Percentiles rank a stretch among this genome's conserved stretches.
Evolutionary conservation across 2,113 vertebrate species (phyloP).

Genomic region (Grantiella picta): DNA sequence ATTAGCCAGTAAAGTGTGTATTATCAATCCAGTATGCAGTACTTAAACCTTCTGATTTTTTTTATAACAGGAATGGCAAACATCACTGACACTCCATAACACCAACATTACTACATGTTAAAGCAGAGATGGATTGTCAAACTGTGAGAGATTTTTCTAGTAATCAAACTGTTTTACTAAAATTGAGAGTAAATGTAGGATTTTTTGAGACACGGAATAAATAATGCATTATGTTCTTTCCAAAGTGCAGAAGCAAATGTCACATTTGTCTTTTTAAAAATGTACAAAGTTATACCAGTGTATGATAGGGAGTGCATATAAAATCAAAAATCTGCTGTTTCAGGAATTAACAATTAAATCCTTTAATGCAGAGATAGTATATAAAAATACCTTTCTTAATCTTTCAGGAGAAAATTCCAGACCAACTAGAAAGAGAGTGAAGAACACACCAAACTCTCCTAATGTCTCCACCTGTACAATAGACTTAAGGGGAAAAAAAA

Average conservation of each 20-base stretch:
- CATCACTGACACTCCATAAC: neutral
- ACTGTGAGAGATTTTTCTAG: neutral
- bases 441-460: slow-evolving; percentile 96
- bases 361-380: neutral
- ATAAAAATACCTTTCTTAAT: slow-evolving; percentile 85
- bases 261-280: neutral
- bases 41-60: neutral
- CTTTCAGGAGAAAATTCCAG: slow-evolving; percentile 97
- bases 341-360: neutral
- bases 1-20: neutral
- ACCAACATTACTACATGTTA: neutral
- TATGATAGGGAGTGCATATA: neutral
- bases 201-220: neutral
- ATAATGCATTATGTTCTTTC: neutral
- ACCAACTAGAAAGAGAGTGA: slow-evolving; percentile 97
- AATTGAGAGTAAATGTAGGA: neutral
- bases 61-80: neutral
- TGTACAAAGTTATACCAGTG: neutral
- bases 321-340: neutral
- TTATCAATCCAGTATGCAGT: neutral
- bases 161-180: neutral
- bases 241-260: neutral
- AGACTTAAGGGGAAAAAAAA: slow-evolving; percentile 72
- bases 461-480: slow-evolving; percentile 97
- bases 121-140: neutral